These are phyloP conservation scores for Danio kyathit DNA, from an alignment of 2,797 vertebrate genomes.

Conservation along the genomic window DNA sequence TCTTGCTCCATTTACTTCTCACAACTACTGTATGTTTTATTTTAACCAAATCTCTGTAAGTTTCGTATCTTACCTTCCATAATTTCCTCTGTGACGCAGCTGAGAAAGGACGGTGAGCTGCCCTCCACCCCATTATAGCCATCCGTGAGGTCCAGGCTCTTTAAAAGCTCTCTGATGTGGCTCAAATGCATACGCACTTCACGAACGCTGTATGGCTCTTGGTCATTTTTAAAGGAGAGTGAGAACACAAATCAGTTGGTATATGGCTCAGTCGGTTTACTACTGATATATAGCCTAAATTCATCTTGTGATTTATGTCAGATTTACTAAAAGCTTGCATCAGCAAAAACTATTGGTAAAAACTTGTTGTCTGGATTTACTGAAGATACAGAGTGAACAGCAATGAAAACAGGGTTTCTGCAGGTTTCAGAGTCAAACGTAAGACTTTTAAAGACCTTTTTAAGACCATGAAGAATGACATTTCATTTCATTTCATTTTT, in stretches of 20 bases:
- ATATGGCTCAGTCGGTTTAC: neutral
- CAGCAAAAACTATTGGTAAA: too few species aligned
- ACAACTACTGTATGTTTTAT: neutral
- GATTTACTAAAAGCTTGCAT: too few species aligned
- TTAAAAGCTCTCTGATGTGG: conserved; percentile 91
- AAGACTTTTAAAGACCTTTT: too few species aligned
- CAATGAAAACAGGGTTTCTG: too few species aligned
- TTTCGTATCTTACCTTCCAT: conserved; percentile 79
- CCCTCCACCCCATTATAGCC: conserved; percentile 92
- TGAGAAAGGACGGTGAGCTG: conserved; percentile 91
- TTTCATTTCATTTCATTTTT: too few species aligned
- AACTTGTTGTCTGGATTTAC: too few species aligned
- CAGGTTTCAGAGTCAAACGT: too few species aligned
- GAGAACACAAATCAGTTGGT: neutral
- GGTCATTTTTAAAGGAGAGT: conserved; percentile 12
- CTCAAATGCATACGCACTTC: conserved; percentile 92
- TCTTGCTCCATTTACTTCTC: too few species aligned
- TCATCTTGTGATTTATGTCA: too few species aligned
- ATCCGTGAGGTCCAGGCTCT: conserved; percentile 90
- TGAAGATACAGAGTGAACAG: too few species aligned
- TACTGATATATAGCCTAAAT: neutral
- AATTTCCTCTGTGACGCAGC: conserved; percentile 83
- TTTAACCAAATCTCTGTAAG: neutral
- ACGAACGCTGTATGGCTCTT: conserved; percentile 90
- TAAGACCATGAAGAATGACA: too few species aligned